phyloP scores from a whole-genome alignment of 2,113 vertebrate genomes.

The Vulpes vulpes region DNA sequence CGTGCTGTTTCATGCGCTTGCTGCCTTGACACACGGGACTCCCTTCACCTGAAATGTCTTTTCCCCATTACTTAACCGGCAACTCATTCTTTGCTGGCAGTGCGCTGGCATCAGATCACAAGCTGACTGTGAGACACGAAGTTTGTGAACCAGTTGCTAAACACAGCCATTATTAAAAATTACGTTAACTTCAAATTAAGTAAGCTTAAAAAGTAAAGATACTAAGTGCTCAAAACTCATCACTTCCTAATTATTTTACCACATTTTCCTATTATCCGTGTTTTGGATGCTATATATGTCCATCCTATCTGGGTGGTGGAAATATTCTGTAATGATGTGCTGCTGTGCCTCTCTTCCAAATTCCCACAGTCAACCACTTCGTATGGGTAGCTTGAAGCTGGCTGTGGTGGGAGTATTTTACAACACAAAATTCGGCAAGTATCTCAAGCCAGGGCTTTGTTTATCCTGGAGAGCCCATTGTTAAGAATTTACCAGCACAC shows the following conservation, averaged over 20 bases:
- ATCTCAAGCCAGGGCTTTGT: neutral
- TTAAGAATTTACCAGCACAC: neutral
- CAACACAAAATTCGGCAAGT: neutral
- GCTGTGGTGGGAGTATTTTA: neutral
- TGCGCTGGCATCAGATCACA: neutral
- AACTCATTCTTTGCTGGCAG: neutral
- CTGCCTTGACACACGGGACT: neutral
- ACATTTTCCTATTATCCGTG: neutral
- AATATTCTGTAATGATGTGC: neutral
- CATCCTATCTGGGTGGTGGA: neutral
- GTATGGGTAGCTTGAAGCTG: neutral
- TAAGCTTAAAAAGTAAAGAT: constrained; percentile 3
- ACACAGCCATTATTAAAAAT: neutral
- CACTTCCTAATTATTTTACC: neutral
- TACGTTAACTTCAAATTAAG: neutral
- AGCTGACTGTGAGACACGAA: neutral
- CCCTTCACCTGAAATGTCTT: neutral
- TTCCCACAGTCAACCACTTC: neutral
- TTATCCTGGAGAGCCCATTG: neutral
- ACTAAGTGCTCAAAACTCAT: neutral
- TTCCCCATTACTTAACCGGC: neutral
- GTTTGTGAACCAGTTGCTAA: neutral
- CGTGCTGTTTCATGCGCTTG: neutral
- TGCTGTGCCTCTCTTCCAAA: neutral
- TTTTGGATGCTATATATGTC: neutral